Evolutionary conservation across 2,797 vertebrate species (phyloP).

Genomic region (Neosilurus hyrtlii): DNA sequence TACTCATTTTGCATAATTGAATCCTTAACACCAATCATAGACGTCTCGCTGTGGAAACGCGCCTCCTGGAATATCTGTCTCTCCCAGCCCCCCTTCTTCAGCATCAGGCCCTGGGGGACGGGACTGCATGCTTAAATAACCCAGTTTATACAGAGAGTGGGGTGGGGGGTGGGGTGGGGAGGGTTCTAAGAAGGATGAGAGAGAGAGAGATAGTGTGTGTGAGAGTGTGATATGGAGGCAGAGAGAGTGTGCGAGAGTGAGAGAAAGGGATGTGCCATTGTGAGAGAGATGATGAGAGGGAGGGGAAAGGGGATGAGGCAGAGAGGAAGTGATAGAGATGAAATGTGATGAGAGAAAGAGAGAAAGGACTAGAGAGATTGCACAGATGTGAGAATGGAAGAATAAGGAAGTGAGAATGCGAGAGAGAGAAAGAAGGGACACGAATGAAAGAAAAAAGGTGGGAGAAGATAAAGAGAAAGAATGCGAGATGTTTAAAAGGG

Average conservation of each 20-base stretch:
- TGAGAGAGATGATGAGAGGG: neutral
- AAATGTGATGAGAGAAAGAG: neutral
- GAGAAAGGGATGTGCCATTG: neutral
- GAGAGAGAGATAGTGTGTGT: neutral
- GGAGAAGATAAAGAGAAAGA: neutral
- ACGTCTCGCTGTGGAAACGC: conserved; percentile 54
- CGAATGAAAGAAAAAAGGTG: no score
- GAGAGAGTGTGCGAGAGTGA: neutral
- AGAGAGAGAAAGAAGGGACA: no score
- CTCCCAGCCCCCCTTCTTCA: conserved; percentile 43
- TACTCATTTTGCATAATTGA: conserved; percentile 79
- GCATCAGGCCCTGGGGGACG: conserved; percentile 29
- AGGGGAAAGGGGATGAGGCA: neutral
- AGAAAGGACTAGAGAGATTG: neutral
- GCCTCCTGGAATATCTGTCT: conserved; percentile 38
- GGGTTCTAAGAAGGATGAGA: neutral
- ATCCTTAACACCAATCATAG: conserved; percentile 78
- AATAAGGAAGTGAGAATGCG: neutral
- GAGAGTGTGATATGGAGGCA: neutral
- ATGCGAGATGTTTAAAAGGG: neutral
- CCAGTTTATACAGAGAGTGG: conserved; percentile 13
- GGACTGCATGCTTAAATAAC: conserved; percentile 37
- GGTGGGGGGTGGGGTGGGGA: neutral
- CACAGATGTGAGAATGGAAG: no score
- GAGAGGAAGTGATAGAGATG: conserved; percentile 8